Evolutionary conservation across 2,888 invertebrate genomes (phyloP).

Genomic region (Argyresthia goedartella): DNA sequence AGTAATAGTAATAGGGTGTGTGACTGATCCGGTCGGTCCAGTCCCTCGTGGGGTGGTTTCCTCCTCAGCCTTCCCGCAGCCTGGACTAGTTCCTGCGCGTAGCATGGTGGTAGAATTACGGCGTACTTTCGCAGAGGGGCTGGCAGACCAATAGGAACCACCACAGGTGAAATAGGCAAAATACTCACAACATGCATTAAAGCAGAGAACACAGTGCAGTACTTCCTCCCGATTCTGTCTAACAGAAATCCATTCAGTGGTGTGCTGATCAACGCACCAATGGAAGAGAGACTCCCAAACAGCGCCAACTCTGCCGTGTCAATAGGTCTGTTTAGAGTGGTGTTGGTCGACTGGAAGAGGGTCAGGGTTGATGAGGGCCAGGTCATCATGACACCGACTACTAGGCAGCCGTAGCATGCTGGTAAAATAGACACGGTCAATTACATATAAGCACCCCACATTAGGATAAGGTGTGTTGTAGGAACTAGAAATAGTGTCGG

Average conservation of each 20-base stretch:
- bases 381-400: slow-evolving; percentile 34
- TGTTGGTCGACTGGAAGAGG: slow-evolving; percentile 36
- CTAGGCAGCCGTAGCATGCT: slow-evolving; percentile 36
- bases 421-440: background rate
- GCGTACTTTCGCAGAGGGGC: no score
- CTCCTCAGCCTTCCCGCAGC: no score
- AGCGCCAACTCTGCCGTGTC: slow-evolving; percentile 30
- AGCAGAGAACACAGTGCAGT: slow-evolving; percentile 17
- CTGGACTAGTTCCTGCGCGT: no score
- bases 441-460: no score
- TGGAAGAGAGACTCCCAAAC: slow-evolving; percentile 35
- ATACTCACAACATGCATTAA: no score
- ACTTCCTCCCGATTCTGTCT: slow-evolving; percentile 37
- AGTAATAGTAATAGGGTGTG: no score
- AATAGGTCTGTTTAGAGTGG: slow-evolving; percentile 42
- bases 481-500: no score
- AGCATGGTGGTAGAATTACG: no score
- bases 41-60: background rate
- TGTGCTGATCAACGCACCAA: slow-evolving; percentile 33
- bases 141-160: no score
- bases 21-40: background rate
- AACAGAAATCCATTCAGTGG: slow-evolving; percentile 27
- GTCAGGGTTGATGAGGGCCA: slow-evolving; percentile 43
- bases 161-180: no score
- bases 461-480: no score